These are phyloP conservation scores for Aromia moschata DNA, from an alignment of 2,888 invertebrate genomes.

Conservation along the genomic window DNA sequence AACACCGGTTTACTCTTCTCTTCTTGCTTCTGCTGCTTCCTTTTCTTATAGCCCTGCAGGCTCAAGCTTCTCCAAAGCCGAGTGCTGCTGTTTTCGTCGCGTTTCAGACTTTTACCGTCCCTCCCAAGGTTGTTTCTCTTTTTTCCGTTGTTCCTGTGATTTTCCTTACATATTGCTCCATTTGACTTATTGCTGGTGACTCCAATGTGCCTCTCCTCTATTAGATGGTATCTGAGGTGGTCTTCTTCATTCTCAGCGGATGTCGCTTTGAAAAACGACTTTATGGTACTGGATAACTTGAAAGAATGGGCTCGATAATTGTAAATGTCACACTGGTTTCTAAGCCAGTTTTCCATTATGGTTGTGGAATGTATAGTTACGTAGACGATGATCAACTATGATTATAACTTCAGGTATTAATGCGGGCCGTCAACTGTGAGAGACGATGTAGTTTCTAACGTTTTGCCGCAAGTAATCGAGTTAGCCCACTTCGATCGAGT, in stretches of 20 bases:
- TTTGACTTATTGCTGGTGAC: slow-evolving; percentile 9
- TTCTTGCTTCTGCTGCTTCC: slow-evolving; percentile 43
- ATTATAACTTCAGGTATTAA: not conserved
- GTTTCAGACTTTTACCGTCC: not conserved
- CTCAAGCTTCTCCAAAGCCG: slow-evolving; percentile 49
- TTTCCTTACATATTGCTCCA: no score
- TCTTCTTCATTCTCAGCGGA: slow-evolving; percentile 23
- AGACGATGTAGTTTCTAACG: not conserved
- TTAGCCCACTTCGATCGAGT: not conserved
- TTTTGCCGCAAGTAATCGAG: slow-evolving; percentile 5
- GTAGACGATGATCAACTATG: not conserved
- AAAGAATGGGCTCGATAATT: slow-evolving; percentile 41
- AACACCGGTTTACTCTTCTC: slow-evolving; percentile 49
- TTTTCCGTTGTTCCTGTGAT: slow-evolving; percentile 1
- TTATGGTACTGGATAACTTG: slow-evolving; percentile 37
- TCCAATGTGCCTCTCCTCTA: slow-evolving; percentile 27
- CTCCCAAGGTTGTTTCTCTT: slow-evolving; percentile 12
- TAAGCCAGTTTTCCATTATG: slow-evolving; percentile 47
- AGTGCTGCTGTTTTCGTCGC: slow-evolving; percentile 28
- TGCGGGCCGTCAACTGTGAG: not conserved
- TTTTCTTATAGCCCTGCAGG: slow-evolving; percentile 46
- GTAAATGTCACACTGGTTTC: slow-evolving; percentile 44
- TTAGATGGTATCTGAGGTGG: slow-evolving; percentile 32
- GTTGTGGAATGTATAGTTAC: not conserved
- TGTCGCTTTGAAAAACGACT: slow-evolving; percentile 38